Evolutionary conservation across 2,113 vertebrate genomes (phyloP).

Genomic region (Cephalopterus ornatus): DNA sequence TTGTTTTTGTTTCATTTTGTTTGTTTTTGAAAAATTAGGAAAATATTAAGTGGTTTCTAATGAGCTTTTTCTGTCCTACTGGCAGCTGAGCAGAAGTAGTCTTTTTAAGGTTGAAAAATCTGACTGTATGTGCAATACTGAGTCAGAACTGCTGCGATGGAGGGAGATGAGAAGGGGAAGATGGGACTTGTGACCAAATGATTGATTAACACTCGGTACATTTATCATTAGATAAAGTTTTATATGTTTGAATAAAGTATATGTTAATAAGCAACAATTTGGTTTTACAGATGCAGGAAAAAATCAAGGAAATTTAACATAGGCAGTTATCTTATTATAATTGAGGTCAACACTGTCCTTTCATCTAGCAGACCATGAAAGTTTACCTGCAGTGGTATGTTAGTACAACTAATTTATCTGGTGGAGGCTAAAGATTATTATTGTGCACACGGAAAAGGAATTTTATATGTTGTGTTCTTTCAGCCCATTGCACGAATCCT

Average conservation of each 20-base stretch:
- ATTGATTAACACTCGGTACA: accelerated
- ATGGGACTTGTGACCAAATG: background rate
- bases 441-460: background rate
- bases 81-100: background rate
- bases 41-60: background rate
- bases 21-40: background rate
- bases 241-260: background rate
- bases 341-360: background rate
- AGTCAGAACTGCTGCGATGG: background rate
- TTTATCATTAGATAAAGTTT: background rate
- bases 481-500: background rate
- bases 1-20: background rate
- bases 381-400: background rate
- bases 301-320: background rate
- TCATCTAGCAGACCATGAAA: background rate
- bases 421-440: background rate
- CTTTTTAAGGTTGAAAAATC: background rate
- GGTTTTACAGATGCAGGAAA: background rate
- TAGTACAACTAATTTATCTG: background rate
- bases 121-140: background rate
- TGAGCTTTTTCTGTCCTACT: background rate
- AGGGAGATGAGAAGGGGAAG: background rate
- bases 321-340: background rate
- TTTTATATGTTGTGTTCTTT: background rate
- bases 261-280: background rate